These are phyloP conservation scores for Ypsolopha sequella DNA, from an alignment of 2,888 invertebrate species.

Conservation along the genomic window DNA sequence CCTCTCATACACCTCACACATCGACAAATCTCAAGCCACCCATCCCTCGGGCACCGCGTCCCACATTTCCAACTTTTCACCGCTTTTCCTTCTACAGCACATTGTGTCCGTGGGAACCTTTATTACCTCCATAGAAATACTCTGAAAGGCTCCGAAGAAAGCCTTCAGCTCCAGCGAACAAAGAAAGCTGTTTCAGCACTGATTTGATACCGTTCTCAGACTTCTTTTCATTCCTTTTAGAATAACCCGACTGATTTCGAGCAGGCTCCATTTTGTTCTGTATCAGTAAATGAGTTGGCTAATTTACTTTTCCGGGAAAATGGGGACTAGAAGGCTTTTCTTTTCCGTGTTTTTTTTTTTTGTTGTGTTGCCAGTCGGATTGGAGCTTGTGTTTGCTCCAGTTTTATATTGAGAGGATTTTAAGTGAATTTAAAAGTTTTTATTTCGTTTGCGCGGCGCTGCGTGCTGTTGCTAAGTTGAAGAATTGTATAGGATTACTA, in stretches of 20 bases:
- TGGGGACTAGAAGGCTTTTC: slow-evolving; percentile 23
- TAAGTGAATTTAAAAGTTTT: no score
- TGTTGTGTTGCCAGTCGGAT: not conserved
- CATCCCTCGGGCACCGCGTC: slow-evolving; percentile 51
- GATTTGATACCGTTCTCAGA: slow-evolving; percentile 38
- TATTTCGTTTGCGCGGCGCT: no score
- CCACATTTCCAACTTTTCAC: slow-evolving; percentile 68
- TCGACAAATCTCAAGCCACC: slow-evolving; percentile 3
- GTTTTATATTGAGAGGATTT: no score
- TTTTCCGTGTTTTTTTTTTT: slow-evolving; percentile 11
- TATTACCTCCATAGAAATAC: slow-evolving; percentile 67
- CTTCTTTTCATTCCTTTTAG: slow-evolving; percentile 56
- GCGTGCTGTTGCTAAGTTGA: no score
- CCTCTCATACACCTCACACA: not conserved
- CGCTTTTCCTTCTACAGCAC: slow-evolving; percentile 51
- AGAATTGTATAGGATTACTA: no score
- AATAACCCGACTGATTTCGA: slow-evolving; percentile 42
- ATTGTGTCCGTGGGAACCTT: slow-evolving; percentile 69
- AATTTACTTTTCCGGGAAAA: slow-evolving; percentile 48
- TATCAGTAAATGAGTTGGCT: slow-evolving; percentile 67
- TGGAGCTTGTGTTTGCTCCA: not conserved
- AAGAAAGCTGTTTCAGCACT: slow-evolving; percentile 40
- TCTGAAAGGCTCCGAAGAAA: slow-evolving; percentile 63
- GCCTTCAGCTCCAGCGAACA: slow-evolving; percentile 59
- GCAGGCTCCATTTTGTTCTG: slow-evolving; percentile 35